Conservation (phyloP, 2,797 vertebrate species). For the Glossophaga mutica region DNA sequence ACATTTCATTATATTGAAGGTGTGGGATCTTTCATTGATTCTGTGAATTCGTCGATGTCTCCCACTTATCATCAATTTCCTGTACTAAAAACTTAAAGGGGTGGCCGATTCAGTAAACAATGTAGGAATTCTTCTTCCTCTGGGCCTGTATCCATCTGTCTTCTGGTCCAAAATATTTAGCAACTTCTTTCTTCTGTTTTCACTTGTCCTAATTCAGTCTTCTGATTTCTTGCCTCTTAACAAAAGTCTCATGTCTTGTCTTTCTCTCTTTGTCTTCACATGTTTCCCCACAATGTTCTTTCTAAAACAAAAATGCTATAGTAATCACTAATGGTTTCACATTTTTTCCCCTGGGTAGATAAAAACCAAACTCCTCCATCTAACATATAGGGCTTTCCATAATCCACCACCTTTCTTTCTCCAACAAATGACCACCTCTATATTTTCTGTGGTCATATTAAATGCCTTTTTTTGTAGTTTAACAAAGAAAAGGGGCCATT, state of each 20-base stretch:
- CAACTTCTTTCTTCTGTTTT: neutral
- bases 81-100: neutral
- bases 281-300: neutral
- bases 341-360: neutral
- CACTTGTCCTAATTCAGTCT: neutral
- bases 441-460: neutral
- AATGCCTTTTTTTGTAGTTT: neutral
- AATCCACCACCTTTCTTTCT: neutral
- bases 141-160: neutral
- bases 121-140: neutral
- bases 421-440: neutral
- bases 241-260: neutral
- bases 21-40: neutral
- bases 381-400: neutral
- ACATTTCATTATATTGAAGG: neutral
- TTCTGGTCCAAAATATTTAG: neutral
- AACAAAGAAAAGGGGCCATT: neutral
- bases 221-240: neutral
- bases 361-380: neutral
- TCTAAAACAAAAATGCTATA: neutral
- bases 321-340: neutral
- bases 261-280: neutral
- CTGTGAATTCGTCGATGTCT: neutral
- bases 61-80: neutral
- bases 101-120: neutral